Base-by-base conservation (phyloP, 2,797 vertebrate genomes). In the Brachyalestes nurse region DNA sequence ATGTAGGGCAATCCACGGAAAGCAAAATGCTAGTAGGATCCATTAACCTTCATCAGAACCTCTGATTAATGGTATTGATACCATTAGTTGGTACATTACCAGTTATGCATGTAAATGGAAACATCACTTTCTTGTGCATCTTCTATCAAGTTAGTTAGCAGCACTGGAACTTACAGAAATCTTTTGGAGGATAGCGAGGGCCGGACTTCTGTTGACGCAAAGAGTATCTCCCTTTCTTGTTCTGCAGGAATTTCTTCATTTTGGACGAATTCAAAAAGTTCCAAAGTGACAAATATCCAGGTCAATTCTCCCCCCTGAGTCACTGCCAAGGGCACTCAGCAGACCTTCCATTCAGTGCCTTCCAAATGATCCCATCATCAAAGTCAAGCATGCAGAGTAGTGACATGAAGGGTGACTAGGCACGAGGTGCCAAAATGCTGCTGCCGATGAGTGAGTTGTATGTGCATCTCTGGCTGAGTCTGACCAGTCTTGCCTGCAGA, bases 161-260 rank as follows among this genome's bases (percentile, higher is more conserved):
- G 81, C 82, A 69, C 82, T 83, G 4, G 47, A 77, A 96, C 96
- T 97, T 94, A 97, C 96, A 93, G 93, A 95, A 93, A 84, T 95
- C 94, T 88, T 93, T 93, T 28, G 94, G 87, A 83, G 92, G 91
- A 90, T 82, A 84, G 14, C 91, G 88, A 13, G 90, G 86, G 77
- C 89, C 85, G 66, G 91, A 57, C 87, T 86, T 93, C 71, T 82
- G 81, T 87, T 94, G 93, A n/a, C 90, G 88, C 25, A 92, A 91
- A 12, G 88, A 94, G 80, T 88, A 86, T 88, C 91, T 88, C 87
- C 95, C 93, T 86, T 87, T 78, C 89, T 93, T 88, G 61, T 87
- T 93, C 85, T 90, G 93, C 79, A 88, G 78, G 86, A 95, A 92
- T 88, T 89, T 93, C 94, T 93, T 88, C 82, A 86, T 93, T 90